phyloP scores from a whole-genome alignment of 2,113 vertebrate species.

The Prionailurus viverrinus region DNA sequence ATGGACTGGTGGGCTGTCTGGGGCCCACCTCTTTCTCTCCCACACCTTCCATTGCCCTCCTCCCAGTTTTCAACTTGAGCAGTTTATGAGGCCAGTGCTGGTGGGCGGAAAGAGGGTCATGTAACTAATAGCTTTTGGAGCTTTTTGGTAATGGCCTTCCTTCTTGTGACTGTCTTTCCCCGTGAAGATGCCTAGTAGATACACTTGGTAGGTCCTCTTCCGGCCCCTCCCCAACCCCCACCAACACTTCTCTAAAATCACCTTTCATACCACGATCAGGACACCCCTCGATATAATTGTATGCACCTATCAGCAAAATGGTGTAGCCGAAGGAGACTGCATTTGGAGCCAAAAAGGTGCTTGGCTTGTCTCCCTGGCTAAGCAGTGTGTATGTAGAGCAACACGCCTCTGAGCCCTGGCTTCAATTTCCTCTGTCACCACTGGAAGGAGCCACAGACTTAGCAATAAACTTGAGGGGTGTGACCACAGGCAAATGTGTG shows the following conservation, averaged over 20 bases:
- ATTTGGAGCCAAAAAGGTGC: background rate
- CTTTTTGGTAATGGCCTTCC: background rate
- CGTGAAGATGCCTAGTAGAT: background rate
- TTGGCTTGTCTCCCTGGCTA: background rate
- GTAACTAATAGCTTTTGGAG: background rate
- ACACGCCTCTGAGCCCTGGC: background rate
- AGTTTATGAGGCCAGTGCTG: background rate
- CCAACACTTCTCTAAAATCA: background rate
- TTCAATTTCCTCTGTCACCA: background rate
- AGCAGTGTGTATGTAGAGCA: background rate
- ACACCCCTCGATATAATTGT: accelerated
- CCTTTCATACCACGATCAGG: background rate
- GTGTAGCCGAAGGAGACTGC: background rate
- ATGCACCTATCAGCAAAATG: background rate
- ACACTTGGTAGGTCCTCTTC: background rate
- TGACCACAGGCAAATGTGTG: accelerated
- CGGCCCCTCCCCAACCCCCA: too few species aligned
- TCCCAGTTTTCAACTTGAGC: background rate
- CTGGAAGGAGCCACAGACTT: background rate
- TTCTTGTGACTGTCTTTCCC: background rate
- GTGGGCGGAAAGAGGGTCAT: background rate
- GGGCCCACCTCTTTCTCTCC: background rate
- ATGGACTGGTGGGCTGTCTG: background rate
- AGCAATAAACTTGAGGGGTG: background rate
- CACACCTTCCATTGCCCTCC: background rate